These are phyloP conservation scores for Brassicogethes aeneus DNA, from an alignment of 2,888 invertebrate species.

Conservation along the genomic window DNA sequence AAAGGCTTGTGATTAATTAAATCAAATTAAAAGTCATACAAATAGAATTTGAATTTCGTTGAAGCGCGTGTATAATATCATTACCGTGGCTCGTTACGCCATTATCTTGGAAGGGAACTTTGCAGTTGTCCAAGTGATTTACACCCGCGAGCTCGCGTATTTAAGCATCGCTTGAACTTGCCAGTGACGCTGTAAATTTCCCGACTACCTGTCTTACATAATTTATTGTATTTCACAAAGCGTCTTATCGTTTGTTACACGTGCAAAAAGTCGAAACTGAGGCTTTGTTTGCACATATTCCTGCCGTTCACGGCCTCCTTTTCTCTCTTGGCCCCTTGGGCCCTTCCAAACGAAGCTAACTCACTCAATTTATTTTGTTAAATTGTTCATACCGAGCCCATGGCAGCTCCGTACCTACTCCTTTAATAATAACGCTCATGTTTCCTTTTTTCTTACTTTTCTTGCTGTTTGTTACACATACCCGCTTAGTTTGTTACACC, in stretches of 20 bases:
- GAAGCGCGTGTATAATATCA: background rate
- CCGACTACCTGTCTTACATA: background rate
- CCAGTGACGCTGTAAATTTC: background rate
- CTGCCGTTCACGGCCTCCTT: too few relatives aligned
- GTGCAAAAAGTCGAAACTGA: background rate
- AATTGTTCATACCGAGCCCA: too few relatives aligned
- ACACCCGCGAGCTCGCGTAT: background rate
- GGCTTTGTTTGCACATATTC: too few relatives aligned
- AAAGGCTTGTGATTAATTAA: slow-evolving; percentile 4
- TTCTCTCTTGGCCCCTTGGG: too few relatives aligned
- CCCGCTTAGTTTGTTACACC: too few relatives aligned
- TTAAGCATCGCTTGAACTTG: background rate
- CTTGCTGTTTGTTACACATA: too few relatives aligned
- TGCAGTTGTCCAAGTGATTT: background rate
- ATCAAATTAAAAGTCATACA: slow-evolving; percentile 6
- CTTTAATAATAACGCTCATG: too few relatives aligned
- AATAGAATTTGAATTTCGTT: slow-evolving; percentile 10
- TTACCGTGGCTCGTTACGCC: background rate
- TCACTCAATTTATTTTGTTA: too few relatives aligned
- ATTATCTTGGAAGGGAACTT: background rate
- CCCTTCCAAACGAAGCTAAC: too few relatives aligned
- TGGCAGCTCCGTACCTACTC: too few relatives aligned
- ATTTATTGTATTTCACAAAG: slow-evolving; percentile 13
- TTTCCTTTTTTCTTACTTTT: too few relatives aligned
- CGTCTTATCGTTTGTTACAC: background rate